Percentiles rank a stretch among this genome's conserved stretches.
Conservation (phyloP, 2,113 vertebrate species). For the Sakesphorus luctuosus region DNA sequence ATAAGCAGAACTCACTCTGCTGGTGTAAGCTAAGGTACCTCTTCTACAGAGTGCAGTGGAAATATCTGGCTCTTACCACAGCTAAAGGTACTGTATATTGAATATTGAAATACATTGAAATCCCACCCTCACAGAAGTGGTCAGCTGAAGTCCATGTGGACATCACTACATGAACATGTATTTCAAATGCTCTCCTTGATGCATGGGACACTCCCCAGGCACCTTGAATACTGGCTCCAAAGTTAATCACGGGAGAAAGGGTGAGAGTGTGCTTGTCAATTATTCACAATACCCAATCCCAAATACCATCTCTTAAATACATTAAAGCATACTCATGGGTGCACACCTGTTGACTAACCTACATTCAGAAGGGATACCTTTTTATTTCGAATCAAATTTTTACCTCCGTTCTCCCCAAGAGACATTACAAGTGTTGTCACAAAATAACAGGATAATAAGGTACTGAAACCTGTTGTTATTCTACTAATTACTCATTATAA, state of each 20-base stretch:
- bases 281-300: background rate
- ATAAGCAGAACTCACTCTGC: background rate
- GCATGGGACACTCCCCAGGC: background rate
- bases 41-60: background rate
- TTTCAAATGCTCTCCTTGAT: background rate
- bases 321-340: background rate
- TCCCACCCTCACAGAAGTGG: background rate
- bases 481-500: conserved; percentile 68
- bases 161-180: background rate
- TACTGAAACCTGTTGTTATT: conserved; percentile 59
- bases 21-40: background rate
- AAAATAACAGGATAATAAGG: conserved; percentile 70
- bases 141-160: background rate
- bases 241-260: background rate
- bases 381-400: conserved; percentile 41
- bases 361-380: conserved; percentile 31
- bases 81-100: background rate
- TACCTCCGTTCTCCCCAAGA: conserved; percentile 45
- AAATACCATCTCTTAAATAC: background rate
- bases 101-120: background rate
- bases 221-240: background rate
- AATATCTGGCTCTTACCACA: background rate
- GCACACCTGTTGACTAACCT: background rate
- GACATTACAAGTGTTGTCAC: conserved; percentile 49
- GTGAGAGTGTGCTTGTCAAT: background rate